Base-by-base conservation (phyloP, 1,140 invertebrate genomes). In the Steinernema khuongi region DNA sequence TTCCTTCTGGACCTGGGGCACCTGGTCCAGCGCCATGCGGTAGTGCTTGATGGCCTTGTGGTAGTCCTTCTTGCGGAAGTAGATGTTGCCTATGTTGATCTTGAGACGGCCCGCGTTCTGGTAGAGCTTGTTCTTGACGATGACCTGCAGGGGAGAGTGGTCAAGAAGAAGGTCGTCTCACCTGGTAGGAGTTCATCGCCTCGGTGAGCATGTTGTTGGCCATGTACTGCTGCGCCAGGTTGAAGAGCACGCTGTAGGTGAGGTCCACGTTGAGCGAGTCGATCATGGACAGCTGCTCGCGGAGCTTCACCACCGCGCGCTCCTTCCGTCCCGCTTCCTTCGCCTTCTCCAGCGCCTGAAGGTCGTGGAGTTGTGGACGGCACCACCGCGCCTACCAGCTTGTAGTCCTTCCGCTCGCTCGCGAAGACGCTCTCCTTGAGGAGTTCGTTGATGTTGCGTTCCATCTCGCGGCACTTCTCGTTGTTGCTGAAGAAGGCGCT, bases 41-140 rank as follows among this genome's bases (percentile, higher is more conserved):
- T 97, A 97, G 88, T 96, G 92, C 88, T 99, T 99, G 66, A 99
- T 91, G 1, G 96, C 96, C 87, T 96, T 94, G 19, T 91, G 90
- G 81, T 92, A 93, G 82, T 97, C 93, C 31, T 93, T 93, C 88
- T 96, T 92, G 86, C 92, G 92, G 77, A 93, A 94, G 86, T 96
- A 94, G 84, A 98, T 96, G 85, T 98, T 98, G 1, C 94, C 96
- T 91, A 99, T 97, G 83, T 99, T 99, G 0, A 97, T 90, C 88
- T 96, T 96, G 0, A 99, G 86, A 77, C 94, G 89, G 81, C 94
- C 92, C 85, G 79, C 73, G 78, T 84, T 78, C 50, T 70, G 71
- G 41, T 82, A 84, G 28, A 76, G 77, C 72, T 81, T 87, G 77
- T 88, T 88, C 77, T 88, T 88, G 0, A 88, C 86, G 71, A 89